Evolutionary conservation across 2,797 vertebrate genomes (phyloP), one percentile per base, ranked within the genome.

Genomic region (Cyprinella venusta): DNA sequence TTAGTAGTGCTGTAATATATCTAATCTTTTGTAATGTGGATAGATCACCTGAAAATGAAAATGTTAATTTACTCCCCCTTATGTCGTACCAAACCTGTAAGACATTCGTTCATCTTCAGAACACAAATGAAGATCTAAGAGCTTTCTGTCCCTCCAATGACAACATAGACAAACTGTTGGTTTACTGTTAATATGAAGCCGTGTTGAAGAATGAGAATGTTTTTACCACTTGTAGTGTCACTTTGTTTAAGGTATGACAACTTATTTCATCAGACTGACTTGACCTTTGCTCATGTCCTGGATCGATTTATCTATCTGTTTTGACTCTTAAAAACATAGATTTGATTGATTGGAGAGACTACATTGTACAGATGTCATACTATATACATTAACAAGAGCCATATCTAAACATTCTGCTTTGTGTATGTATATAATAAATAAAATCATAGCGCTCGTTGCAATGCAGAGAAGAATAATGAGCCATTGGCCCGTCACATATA

Each of bases 281-380:
- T 19, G 9, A 42, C 40, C 12, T 64, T 64, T 48, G 15, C 24
- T 30, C n/a, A 1, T 64, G 59, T 30, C 56, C 36, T 52, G 50
- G 48, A 36, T 79, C 9, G 59, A 54, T 68, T 38, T 79, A 78
- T 78, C 76, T 45, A 42, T 68, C 21, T 54, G 77, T 69, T 79
- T 79, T 79, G 77, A 79, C 64, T 40, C 33, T 54, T 12, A 56
- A 68, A 69, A 5, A 9, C 63, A 79, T 52, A 54, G 30, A 18
- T 79, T 56, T 79, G 77, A 68, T 79, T 79, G 26, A 63, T 69
- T 69, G 30, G 8, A 54, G 42, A 69, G 77, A 54, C 33, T 54
- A 2, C 19, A 26, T 13, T 69, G 77, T 79, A 69, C 69, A 79
- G 33, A 79, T 68, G 64, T 40, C 77, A 69, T 0, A 36, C 26